Conservation (phyloP, 2,113 vertebrate genomes). For the Pelvicachromis taeniatus region DNA sequence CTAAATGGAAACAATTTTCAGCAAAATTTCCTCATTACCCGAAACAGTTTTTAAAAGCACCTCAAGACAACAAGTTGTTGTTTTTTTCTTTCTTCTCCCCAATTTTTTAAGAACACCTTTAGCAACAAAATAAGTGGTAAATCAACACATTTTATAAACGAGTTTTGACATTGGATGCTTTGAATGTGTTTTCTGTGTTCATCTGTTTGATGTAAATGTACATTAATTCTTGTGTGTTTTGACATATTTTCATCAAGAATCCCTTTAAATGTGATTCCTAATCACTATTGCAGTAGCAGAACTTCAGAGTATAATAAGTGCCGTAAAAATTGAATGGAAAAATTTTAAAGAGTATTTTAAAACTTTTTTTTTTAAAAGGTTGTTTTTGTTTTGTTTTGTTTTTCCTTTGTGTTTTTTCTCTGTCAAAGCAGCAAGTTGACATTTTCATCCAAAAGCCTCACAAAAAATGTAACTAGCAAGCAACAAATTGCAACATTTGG, state of each 20-base stretch:
- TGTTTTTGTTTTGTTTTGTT: neutral
- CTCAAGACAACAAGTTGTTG: slow-evolving; percentile 15
- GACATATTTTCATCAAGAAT: neutral
- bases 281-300: neutral
- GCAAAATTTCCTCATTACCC: slow-evolving; percentile 42
- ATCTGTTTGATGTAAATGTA: neutral
- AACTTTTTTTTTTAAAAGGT: neutral
- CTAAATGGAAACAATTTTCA: slow-evolving; percentile 43
- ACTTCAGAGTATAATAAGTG: neutral
- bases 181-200: neutral
- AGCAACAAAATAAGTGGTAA: slow-evolving; percentile 15
- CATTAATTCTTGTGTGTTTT: neutral
- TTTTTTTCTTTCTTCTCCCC: neutral
- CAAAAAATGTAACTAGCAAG: neutral
- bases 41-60: slow-evolving; percentile 16
- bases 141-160: neutral
- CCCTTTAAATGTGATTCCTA: neutral
- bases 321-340: neutral
- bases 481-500: neutral
- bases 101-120: neutral
- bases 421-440: neutral
- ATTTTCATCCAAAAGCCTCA: neutral
- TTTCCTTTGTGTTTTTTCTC: neutral
- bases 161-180: neutral
- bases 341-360: neutral